These are phyloP conservation scores for Macropis europaea DNA, from an alignment of 2,888 invertebrate species.

Conservation along the genomic window DNA sequence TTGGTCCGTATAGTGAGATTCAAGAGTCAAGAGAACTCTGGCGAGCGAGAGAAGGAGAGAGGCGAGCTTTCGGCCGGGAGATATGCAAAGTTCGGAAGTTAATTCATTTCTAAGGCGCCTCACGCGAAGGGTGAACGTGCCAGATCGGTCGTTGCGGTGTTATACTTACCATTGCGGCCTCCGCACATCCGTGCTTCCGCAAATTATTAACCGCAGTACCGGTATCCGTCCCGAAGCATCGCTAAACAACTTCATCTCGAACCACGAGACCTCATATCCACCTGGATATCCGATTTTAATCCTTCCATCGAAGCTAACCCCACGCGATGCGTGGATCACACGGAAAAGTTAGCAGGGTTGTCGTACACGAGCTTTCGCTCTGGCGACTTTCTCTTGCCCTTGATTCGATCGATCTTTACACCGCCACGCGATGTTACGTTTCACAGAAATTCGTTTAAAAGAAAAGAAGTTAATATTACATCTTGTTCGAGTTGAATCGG, in stretches of 20 bases:
- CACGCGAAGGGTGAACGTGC: slow-evolving; percentile 72
- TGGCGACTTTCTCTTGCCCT: background rate
- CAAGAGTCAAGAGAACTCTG: no score
- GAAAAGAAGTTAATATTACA: no score
- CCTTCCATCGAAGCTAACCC: background rate
- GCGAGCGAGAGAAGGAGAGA: background rate
- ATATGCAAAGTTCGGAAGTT: slow-evolving; percentile 74
- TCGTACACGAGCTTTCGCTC: background rate
- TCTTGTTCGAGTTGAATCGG: no score
- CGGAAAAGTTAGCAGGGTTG: background rate
- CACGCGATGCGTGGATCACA: background rate
- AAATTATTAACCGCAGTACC: slow-evolving; percentile 63
- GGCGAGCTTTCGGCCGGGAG: slow-evolving; percentile 46
- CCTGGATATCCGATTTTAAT: background rate
- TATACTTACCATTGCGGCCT: slow-evolving; percentile 60
- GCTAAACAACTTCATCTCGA: slow-evolving; percentile 51
- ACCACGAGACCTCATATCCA: background rate
- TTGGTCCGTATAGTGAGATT: no score
- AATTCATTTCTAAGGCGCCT: slow-evolving; percentile 74
- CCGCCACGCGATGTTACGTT: slow-evolving; percentile 12
- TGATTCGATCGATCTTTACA: slow-evolving; percentile 3
- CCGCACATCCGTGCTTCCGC: slow-evolving; percentile 51
- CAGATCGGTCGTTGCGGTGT: slow-evolving; percentile 62
- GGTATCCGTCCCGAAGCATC: slow-evolving; percentile 26
- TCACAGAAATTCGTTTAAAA: background rate